Base-by-base conservation (phyloP, 2,797 vertebrate genomes). In the Lepilemur septentrionalis region DNA sequence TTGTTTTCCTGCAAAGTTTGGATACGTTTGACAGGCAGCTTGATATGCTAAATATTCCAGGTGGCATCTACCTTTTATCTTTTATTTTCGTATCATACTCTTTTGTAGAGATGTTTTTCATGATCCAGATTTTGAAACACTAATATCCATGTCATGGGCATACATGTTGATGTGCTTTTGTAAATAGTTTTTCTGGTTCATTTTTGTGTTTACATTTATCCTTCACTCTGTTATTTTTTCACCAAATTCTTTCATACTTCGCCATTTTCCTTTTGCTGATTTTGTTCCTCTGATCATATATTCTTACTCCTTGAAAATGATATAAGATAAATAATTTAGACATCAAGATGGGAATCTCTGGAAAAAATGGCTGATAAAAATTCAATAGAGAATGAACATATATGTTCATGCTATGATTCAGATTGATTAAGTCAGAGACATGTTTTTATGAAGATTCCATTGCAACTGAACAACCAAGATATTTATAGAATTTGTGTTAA, bases 1-100 rank as follows among this genome's bases (percentile, higher is more conserved):
- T 91, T 83, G 32, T 13, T 43, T 97, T 91, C 61, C 52, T n/a
- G 52, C 23, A 76, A 91, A 89, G 14, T 89, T 48, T 76, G 46
- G 25, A 46, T 79, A 22, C 7, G 2, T 92, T 94, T 94, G 18
- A 78, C 30, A 12, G 59, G 20, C 7, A 82, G 20, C 14, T 92
- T 96, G 52, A 78, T 72, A 79, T 43, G 22, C 59, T 83, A 52
- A 63, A 41, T 48, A 80, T 85, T 92, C 43, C 46, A 46, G 23
- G 46, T 79, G 20, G 35, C 14, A 94, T 81, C n/a, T 82, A 6
- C 8, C 10, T 86, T 95, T 76, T 87, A 22, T 84, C 12, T 94
- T 94, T 92, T 43, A 48, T 78, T 92, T 35, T 85, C 30, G 9
- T 32, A 57, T 1, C 14, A 8, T 48, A 67, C 9, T 65, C 32